Evolutionary conservation across 1,140 invertebrate genomes (phyloP), one percentile per base, ranked within the genome.

Genomic region (Drosophila pachea): DNA sequence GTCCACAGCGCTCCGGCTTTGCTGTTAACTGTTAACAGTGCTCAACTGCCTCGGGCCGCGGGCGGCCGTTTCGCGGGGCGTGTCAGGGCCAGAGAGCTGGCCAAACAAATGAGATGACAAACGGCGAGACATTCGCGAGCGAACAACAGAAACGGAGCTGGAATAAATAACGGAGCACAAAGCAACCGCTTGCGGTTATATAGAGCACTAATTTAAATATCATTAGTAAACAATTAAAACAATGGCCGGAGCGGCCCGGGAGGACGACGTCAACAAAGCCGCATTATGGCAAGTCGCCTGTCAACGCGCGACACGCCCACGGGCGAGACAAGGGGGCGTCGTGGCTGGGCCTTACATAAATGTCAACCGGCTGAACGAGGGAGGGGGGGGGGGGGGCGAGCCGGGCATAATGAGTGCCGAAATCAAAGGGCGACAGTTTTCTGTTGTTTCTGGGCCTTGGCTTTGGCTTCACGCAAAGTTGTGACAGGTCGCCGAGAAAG

Each of bases 161-260:
- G 2, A 53, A 29, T 35, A 35, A 66, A 63, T 48, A 52, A 68
- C 22, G 22, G 22, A 3, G 22, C 36, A 71, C 54, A 69, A 71
- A 49, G 74, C 35, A 63, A 81, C 31, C 66, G 73, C 79, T 66
- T 48, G 78, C 64, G 75, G 76, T 76, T 53, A 83, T 67, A 62
- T 78, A 83, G 79, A 83, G 76, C 73, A 79, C 79, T 83, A 83
- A 83, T 83, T 83, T 83, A 83, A 84, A 83, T 83, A 73, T 79
- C 79, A 73, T 78, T 86, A 83, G 78, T 69, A 52, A 73, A 69
- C 72, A 73, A 83, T 83, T 83, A 86, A 86, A 76, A 84, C 73
- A 84, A 79, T 43, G 31, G 33, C 48, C 12, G 11, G 32, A 32
- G 64, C 48, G 43, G 9, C 33, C 3, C 8, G 8, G n/a, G 16